phyloP scores from a whole-genome alignment of 2,888 invertebrate species.

The Drosophila dives region DNA sequence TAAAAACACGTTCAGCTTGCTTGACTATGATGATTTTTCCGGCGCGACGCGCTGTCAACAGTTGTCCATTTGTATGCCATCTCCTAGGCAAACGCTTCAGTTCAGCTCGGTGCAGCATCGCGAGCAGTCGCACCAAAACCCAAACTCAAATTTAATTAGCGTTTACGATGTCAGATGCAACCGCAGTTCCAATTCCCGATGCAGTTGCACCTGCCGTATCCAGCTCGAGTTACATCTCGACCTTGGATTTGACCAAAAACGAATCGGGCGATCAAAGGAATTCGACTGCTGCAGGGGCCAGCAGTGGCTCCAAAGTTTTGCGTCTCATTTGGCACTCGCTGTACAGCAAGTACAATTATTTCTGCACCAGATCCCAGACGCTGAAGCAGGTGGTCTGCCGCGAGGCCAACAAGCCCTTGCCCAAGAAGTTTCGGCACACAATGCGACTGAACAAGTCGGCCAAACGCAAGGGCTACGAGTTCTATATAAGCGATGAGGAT shows the following conservation, averaged over 20 bases:
- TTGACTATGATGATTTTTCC: constrained; percentile 59
- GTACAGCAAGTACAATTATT: constrained; percentile 73
- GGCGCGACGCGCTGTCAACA: constrained; percentile 41
- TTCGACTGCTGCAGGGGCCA: constrained; percentile 35
- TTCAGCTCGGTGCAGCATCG: constrained; percentile 65
- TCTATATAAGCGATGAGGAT: constrained; percentile 81
- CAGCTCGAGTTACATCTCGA: constrained; percentile 61
- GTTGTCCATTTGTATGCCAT: constrained; percentile 56
- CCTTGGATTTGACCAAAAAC: constrained; percentile 58
- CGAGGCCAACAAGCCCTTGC: constrained; percentile 79
- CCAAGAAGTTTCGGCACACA: constrained; percentile 78
- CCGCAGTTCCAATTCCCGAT: constrained; percentile 20
- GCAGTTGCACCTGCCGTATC: constrained; percentile 24
- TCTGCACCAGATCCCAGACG: constrained; percentile 66
- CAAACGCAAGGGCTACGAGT: constrained; percentile 81
- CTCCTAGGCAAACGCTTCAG: constrained; percentile 43
- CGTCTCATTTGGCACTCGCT: constrained; percentile 79
- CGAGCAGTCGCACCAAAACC: constrained; percentile 48
- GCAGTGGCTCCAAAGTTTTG: constrained; percentile 69
- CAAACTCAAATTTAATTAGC: constrained; percentile 15
- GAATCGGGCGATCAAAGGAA: constrained; percentile 45
- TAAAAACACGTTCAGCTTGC: constrained; percentile 63
- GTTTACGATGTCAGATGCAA: constrained; percentile 42
- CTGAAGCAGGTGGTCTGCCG: constrained; percentile 68
- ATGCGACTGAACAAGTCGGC: constrained; percentile 81